phyloP scores from a whole-genome alignment of 1,140 invertebrate species.

The Anadara kagoshimensis region DNA sequence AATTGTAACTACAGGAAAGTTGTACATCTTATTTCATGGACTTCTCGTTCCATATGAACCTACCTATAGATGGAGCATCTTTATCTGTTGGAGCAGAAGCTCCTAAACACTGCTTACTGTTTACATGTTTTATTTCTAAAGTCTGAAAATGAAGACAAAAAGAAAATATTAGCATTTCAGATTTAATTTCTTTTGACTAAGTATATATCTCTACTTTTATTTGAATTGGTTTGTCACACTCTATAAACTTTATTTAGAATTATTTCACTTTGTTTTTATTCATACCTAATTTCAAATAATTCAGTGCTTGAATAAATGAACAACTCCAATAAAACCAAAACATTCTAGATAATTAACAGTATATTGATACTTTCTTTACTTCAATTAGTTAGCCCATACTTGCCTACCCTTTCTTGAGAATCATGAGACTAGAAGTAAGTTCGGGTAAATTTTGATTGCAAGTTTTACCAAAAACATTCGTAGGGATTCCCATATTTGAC shows the following conservation, averaged over 20 bases:
- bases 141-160: constrained; percentile 57
- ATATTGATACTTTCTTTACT: no score
- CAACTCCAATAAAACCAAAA: no score
- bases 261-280: neutral
- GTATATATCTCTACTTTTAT: neutral
- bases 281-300: no score
- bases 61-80: constrained; percentile 67
- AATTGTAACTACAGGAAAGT: no score
- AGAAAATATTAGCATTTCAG: constrained; percentile 1
- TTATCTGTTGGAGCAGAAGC: constrained; percentile 56
- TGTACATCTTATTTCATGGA: neutral
- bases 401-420: no score
- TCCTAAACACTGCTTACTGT: constrained; percentile 70
- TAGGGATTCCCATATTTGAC: no score
- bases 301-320: no score
- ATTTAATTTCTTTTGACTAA: neutral
- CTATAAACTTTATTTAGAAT: neutral
- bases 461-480: no score
- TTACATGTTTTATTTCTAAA: constrained; percentile 62
- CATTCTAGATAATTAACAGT: no score
- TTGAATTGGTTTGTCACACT: neutral
- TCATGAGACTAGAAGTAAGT: no score
- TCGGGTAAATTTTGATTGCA: no score
- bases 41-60: constrained; percentile 7
- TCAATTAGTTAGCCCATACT: no score